A percentile compares a stretch with the other conserved stretches of the same genome.
Evolutionary conservation across 2,113 vertebrate species (phyloP).

Genomic region (Mohoua ochrocephala): DNA sequence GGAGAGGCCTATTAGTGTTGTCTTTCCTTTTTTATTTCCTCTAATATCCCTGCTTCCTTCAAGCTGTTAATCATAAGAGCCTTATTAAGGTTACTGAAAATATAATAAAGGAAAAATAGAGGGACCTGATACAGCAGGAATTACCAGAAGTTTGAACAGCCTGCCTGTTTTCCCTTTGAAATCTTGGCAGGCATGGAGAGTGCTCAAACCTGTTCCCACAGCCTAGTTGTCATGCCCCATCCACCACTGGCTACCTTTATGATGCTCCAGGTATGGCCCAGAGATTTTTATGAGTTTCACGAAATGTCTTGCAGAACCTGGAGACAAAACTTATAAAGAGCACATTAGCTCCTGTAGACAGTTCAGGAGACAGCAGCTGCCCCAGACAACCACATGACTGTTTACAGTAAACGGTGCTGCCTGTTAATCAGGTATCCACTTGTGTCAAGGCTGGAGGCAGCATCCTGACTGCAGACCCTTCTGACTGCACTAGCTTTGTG

Average conservation of each 20-base stretch:
- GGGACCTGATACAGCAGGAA: slow-evolving; percentile 1
- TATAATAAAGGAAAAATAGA: slow-evolving; percentile 10
- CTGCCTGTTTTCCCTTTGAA: slow-evolving; percentile 29
- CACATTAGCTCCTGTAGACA: slow-evolving; percentile 2
- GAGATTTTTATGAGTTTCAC: slow-evolving; percentile 17
- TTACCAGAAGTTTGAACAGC: slow-evolving; percentile 25
- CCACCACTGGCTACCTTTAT: background rate
- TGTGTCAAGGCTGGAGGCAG: background rate
- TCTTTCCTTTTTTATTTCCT: slow-evolving; percentile 24
- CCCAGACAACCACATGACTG: background rate
- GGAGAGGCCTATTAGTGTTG: background rate
- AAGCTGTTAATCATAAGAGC: slow-evolving; percentile 20
- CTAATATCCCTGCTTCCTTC: background rate
- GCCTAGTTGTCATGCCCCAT: background rate
- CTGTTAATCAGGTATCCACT: background rate
- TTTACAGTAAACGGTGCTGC: background rate
- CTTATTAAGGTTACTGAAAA: slow-evolving; percentile 57
- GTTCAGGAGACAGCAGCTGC: background rate
- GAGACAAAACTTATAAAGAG: slow-evolving; percentile 36
- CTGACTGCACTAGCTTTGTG: background rate
- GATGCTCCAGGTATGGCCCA: background rate
- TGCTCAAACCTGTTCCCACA: background rate
- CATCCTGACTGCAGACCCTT: background rate
- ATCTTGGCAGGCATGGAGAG: slow-evolving; percentile 17
- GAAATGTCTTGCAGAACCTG: background rate